Percentiles rank a stretch among this genome's conserved stretches.
These are phyloP conservation scores for Synergus itoensis DNA, from an alignment of 2,888 invertebrate species.

Conservation along the genomic window DNA sequence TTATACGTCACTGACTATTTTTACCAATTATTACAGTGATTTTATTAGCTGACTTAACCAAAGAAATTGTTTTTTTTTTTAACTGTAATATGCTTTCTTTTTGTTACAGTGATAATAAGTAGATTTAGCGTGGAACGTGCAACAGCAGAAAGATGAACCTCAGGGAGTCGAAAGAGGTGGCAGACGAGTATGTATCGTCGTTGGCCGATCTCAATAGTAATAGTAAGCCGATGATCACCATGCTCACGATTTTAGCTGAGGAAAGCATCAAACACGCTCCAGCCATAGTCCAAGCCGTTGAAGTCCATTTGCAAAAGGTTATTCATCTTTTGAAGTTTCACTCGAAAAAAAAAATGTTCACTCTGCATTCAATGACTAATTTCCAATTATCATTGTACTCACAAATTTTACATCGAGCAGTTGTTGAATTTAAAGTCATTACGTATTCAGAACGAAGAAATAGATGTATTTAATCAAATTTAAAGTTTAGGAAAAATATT, in stretches of 20 bases:
- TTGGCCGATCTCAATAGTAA: slow-evolving; percentile 96
- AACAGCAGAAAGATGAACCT: slow-evolving; percentile 62
- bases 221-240: slow-evolving; percentile 98
- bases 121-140: slow-evolving; percentile 48
- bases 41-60: too few relatives aligned
- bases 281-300: slow-evolving; percentile 96
- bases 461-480: background rate
- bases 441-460: slow-evolving; percentile 1
- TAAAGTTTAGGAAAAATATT: background rate
- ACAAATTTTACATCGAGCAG: background rate
- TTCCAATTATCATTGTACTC: background rate
- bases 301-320: slow-evolving; percentile 97
- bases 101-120: slow-evolving; percentile 54
- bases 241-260: slow-evolving; percentile 98
- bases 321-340: slow-evolving; percentile 79
- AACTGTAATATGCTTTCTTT: slow-evolving; percentile 43
- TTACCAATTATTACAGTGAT: too few relatives aligned
- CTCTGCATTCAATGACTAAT: background rate
- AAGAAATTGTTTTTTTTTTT: background rate
- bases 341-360: slow-evolving; percentile 60
- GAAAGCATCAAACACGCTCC: slow-evolving; percentile 94
- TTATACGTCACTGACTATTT: too few relatives aligned
- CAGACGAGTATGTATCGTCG: slow-evolving; percentile 93
- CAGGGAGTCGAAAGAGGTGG: slow-evolving; percentile 85
- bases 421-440: background rate